Base-by-base conservation (phyloP, 2,888 invertebrate species). In the Octonoba sinensis region DNA sequence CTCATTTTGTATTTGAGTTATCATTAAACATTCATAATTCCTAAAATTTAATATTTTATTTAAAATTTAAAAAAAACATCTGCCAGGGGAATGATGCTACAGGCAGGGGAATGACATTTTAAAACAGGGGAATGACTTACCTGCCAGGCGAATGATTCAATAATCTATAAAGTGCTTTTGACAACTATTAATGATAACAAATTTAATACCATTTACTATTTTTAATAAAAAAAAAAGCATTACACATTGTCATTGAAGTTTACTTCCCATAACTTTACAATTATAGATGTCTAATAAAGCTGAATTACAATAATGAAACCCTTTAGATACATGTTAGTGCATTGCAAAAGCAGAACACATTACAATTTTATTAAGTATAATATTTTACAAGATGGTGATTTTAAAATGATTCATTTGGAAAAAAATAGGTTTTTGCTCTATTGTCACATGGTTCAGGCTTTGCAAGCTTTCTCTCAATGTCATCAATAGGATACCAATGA, bases 61-160 rank as follows among this genome's bases (percentile, higher is more conserved):
- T 47, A 47, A 47, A 47, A 47, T 47, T 47, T 47, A 47, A 47
- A 47, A 47, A 11, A 47, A n/a, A n/a, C n/a, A n/a, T 11, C 47
- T 47, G 47, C 47, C 47, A 47, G 47, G 47, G 47, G 47, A 47
- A 47, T 47, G 47, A 47, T 47, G 47, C 47, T 47, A 47, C 47
- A 47, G 47, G 47, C 47, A 47, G 47, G 47, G 47, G 47, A 47
- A 47, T 47, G 47, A 47, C 15, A 47, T 47, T 47, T 47, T 47
- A 15, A 47, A 47, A 47, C 47, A 47, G n/a, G n/a, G 47, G 47
- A 47, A 47, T 47, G 47, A 47, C 47, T 47, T 47, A 47, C 47
- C 47, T 12, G 47, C 47, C 47, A 47, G 47, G 47, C 12, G 47
- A 47, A 47, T 47, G 47, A 47, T 47, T 47, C 47, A 47, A 47